phyloP scores from a whole-genome alignment of 64 coral and sea anemone species.

The Porites lutea region DNA sequence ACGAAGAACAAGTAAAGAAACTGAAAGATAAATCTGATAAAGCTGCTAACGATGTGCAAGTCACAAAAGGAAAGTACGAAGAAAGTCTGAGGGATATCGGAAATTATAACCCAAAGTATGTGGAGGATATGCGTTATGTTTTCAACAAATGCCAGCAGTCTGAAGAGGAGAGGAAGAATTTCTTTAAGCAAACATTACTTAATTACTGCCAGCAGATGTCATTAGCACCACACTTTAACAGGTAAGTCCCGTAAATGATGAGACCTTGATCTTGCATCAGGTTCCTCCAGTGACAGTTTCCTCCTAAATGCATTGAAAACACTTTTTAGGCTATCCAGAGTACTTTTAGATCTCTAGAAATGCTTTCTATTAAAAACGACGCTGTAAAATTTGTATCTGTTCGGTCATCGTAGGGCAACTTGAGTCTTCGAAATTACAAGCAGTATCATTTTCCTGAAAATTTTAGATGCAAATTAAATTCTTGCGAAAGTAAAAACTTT shows the following conservation, averaged over 20 bases:
- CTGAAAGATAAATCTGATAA: constrained; percentile 78
- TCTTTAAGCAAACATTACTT: constrained; percentile 76
- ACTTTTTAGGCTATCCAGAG: too few species aligned
- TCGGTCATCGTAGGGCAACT: too few species aligned
- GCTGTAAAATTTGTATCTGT: too few species aligned
- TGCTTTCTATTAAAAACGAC: too few species aligned
- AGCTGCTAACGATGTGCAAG: constrained; percentile 54
- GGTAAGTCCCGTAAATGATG: background rate
- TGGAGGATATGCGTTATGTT: constrained; percentile 86
- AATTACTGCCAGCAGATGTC: constrained; percentile 59
- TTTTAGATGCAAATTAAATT: too few species aligned
- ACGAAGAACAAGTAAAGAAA: constrained; percentile 91
- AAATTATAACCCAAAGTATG: constrained; percentile 89
- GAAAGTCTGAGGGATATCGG: constrained; percentile 85
- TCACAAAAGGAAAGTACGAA: constrained; percentile 63
- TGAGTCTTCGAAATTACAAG: too few species aligned
- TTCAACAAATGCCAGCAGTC: constrained; percentile 89
- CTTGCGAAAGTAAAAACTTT: too few species aligned
- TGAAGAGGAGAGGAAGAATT: constrained; percentile 78
- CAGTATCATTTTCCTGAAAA: too few species aligned
- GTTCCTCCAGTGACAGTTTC: background rate
- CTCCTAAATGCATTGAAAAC: too few species aligned
- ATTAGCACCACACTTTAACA: constrained; percentile 31
- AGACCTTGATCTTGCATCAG: background rate
- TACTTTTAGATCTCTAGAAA: too few species aligned